phyloP scores from a whole-genome alignment of 2,888 invertebrate species.

The Corbicula japonica region DNA sequence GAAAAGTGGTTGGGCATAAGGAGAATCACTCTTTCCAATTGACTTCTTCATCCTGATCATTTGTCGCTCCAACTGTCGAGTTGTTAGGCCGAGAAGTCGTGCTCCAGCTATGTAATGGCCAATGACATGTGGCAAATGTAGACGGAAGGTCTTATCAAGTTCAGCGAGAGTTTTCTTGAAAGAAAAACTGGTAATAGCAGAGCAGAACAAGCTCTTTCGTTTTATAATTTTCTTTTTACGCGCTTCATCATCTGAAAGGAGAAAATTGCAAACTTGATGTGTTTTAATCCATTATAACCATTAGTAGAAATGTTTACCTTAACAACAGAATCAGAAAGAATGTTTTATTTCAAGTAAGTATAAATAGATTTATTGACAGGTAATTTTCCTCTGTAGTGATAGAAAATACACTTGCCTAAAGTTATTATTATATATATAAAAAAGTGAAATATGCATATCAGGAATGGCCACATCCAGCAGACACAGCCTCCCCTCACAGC shows the following conservation, averaged over 20 bases:
- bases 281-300: background rate
- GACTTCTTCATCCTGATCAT: constrained; percentile 74
- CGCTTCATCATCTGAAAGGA: constrained; percentile 43
- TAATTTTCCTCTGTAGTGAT: too few species aligned
- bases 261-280: background rate
- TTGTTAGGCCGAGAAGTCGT: constrained; percentile 77
- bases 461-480: too few species aligned
- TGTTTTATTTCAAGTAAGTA: too few species aligned
- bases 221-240: constrained; percentile 57
- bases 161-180: constrained; percentile 71
- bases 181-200: constrained; percentile 76
- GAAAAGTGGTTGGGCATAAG: constrained; percentile 78
- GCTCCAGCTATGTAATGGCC: constrained; percentile 80
- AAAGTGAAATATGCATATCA: too few species aligned
- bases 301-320: too few species aligned
- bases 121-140: constrained; percentile 73
- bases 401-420: too few species aligned
- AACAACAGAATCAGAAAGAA: too few species aligned
- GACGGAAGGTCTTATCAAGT: constrained; percentile 64
- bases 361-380: too few species aligned
- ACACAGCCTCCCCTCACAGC: too few species aligned
- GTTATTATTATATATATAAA: too few species aligned
- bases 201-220: constrained; percentile 74
- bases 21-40: constrained; percentile 71
- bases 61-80: constrained; percentile 71